These are phyloP conservation scores for Connochaetes taurinus DNA, from an alignment of 2,113 vertebrate genomes.

Conservation along the genomic window DNA sequence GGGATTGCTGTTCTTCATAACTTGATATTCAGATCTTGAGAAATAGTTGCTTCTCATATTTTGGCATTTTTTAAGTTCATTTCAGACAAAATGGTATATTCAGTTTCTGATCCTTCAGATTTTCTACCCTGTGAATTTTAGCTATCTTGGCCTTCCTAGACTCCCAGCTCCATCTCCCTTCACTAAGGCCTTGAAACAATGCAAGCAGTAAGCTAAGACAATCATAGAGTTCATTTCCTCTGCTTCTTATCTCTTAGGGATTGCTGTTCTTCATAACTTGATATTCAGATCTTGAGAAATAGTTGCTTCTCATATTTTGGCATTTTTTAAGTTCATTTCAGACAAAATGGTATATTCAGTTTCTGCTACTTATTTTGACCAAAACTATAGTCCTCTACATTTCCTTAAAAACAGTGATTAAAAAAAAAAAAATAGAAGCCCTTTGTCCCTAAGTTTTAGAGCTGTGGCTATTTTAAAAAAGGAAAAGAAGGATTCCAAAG, in stretches of 20 bases:
- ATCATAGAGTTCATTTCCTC: background rate
- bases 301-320: background rate
- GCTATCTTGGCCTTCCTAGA: background rate
- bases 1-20: background rate
- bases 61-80: background rate
- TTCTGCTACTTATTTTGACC: background rate
- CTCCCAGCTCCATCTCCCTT: background rate
- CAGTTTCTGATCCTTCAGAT: background rate
- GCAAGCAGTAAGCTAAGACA: background rate
- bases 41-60: background rate
- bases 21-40: background rate
- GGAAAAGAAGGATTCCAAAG: background rate
- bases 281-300: background rate
- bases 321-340: background rate
- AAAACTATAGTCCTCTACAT: background rate
- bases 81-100: background rate
- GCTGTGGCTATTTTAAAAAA: background rate
- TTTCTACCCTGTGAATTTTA: background rate
- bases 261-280: background rate
- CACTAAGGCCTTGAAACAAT: background rate
- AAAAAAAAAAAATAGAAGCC: background rate
- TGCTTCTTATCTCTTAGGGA: background rate
- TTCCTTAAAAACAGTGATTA: background rate
- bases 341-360: background rate
- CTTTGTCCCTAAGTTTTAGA: background rate